A percentile compares a stretch with the other conserved stretches of the same genome.
phyloP scores from a whole-genome alignment of 2,888 invertebrate species.

The Synanthedon tipuliformis region DNA sequence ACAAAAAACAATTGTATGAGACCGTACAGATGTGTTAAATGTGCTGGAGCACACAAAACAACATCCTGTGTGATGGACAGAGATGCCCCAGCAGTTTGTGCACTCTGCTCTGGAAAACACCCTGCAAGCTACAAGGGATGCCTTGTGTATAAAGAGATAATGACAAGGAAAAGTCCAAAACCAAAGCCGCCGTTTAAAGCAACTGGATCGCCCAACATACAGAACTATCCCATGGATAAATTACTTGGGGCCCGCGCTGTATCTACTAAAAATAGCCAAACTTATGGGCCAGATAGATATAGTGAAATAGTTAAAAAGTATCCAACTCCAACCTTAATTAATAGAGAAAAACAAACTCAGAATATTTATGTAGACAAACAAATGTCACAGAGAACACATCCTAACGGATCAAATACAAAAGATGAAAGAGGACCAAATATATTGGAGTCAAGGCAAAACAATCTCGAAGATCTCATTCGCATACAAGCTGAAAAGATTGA shows the following conservation, averaged over 20 bases:
- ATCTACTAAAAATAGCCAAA: background rate
- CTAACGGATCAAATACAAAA: background rate
- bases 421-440: background rate
- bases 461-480: background rate
- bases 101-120: background rate
- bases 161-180: background rate
- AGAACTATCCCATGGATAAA: background rate
- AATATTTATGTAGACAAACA: too few species aligned
- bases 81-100: background rate
- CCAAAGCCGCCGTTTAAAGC: background rate
- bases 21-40: slow-evolving; percentile 5
- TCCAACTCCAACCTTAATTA: too few species aligned
- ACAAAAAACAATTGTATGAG: slow-evolving; percentile 5
- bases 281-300: background rate
- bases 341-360: too few species aligned
- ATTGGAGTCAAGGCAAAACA: background rate
- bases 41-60: slow-evolving; percentile 1
- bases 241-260: background rate
- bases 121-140: slow-evolving; percentile 2
- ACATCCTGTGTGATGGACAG: background rate
- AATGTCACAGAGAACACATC: too few species aligned
- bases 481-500: background rate
- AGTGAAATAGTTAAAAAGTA: too few species aligned
- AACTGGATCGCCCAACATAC: background rate
- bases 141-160: background rate